Percentiles rank a stretch among this genome's conserved stretches.
phyloP scores from a whole-genome alignment of 2,888 invertebrate genomes.

The Cryptocephalus moraei region DNA sequence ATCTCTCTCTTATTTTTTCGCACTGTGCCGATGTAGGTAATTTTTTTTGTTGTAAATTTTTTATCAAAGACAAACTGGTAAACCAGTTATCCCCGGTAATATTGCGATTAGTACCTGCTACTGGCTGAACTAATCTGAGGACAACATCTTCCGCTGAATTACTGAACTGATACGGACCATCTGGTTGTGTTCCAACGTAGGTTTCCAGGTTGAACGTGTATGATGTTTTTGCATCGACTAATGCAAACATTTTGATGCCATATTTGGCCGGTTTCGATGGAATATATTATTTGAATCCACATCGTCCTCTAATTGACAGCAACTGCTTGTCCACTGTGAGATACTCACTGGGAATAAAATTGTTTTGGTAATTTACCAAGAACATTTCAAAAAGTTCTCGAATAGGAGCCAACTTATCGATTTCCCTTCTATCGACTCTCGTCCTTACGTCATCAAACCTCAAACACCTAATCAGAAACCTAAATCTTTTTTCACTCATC shows the following conservation, averaged over 20 bases:
- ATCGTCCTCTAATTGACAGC: conserved; percentile 10
- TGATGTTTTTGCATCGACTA: conserved; percentile 16
- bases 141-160: no score
- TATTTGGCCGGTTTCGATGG: not conserved
- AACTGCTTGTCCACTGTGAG: conserved; percentile 13
- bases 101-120: conserved; percentile 17
- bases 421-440: no score
- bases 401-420: conserved; percentile 11
- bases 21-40: conserved; percentile 1
- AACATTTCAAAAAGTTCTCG: conserved; percentile 11
- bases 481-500: conserved; percentile 12
- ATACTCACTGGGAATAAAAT: conserved; percentile 10
- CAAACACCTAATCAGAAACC: conserved; percentile 11
- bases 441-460: no score
- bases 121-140: conserved; percentile 10
- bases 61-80: conserved; percentile 13
- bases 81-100: conserved; percentile 23
- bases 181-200: conserved; percentile 19
- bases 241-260: not conserved
- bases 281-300: not conserved
- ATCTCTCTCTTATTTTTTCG: conserved; percentile 1
- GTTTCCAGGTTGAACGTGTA: conserved; percentile 20
- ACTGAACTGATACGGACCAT: conserved; percentile 19
- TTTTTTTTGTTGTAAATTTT: conserved; percentile 13
- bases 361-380: conserved; percentile 10